phyloP scores from a whole-genome alignment of 2,888 invertebrate genomes.

The Odiellus spinosus region DNA sequence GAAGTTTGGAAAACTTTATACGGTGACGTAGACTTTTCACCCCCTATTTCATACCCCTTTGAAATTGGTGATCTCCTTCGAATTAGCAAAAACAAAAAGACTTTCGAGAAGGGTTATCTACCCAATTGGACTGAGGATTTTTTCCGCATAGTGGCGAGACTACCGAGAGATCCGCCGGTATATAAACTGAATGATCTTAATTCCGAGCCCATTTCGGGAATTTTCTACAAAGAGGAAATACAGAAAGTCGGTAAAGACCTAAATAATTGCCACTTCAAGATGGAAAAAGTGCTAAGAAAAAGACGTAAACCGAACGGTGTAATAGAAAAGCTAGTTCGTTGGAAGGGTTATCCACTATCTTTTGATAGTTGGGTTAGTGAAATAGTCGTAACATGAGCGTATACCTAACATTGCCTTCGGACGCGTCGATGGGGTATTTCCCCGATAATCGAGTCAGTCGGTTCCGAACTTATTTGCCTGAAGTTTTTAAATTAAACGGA shows the following conservation, averaged over 20 bases:
- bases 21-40: background rate
- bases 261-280: background rate
- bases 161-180: background rate
- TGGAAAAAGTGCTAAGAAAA: background rate
- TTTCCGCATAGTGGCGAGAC: background rate
- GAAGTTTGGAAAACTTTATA: background rate
- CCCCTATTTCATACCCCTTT: background rate
- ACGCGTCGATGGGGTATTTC: conserved; percentile 20
- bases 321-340: too few relatives aligned
- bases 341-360: too few relatives aligned
- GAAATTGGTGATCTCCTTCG: conserved; percentile 3
- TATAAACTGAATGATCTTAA: background rate
- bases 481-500: conserved; percentile 15
- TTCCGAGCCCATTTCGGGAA: background rate
- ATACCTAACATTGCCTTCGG: conserved; percentile 19
- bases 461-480: conserved; percentile 20
- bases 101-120: conserved; percentile 5
- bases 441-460: too few relatives aligned
- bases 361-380: too few relatives aligned
- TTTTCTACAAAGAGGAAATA: conserved; percentile 3
- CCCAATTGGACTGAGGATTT: conserved; percentile 6
- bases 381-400: background rate
- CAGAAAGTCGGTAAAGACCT: background rate
- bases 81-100: background rate
- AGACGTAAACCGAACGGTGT: background rate